These are phyloP conservation scores for Cydia fagiglandana DNA, from an alignment of 1,140 invertebrate species.

Conservation along the genomic window DNA sequence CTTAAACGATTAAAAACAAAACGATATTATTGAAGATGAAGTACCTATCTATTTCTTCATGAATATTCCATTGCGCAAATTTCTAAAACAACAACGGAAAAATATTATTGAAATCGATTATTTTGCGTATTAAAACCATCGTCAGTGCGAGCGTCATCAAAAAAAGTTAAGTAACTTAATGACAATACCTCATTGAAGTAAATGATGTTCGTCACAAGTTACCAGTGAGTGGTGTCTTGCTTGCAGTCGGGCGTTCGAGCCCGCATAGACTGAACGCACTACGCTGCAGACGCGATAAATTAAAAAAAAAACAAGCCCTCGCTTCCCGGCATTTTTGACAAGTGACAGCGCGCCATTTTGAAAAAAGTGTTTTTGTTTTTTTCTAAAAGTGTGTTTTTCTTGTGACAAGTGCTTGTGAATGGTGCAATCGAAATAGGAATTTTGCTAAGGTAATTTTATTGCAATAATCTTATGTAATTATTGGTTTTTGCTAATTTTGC, in stretches of 20 bases:
- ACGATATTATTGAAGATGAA: too few relatives aligned
- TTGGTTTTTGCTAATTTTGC: slow-evolving; percentile 41
- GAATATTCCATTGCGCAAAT: too few relatives aligned
- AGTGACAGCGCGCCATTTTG: slow-evolving; percentile 4
- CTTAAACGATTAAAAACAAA: too few relatives aligned
- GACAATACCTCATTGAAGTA: not conserved
- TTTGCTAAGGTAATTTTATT: slow-evolving; percentile 29
- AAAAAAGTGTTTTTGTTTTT: not conserved
- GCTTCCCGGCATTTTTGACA: slow-evolving; percentile 10
- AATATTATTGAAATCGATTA: too few relatives aligned
- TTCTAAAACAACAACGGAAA: too few relatives aligned
- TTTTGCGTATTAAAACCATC: not conserved
- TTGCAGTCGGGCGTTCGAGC: not conserved
- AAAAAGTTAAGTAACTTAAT: slow-evolving; percentile 10
- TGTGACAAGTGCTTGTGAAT: not conserved
- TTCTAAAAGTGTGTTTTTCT: not conserved
- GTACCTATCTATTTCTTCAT: too few relatives aligned
- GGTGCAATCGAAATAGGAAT: not conserved
- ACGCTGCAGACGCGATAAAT: not conserved
- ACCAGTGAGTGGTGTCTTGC: not conserved
- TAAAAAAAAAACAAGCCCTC: not conserved
- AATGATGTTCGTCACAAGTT: slow-evolving; percentile 3
- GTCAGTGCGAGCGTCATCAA: not conserved
- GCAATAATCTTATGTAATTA: slow-evolving; percentile 38
- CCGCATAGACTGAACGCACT: slow-evolving; percentile 8